Evolutionary conservation across 2,113 vertebrate species (phyloP).

Genomic region (Xyrauchen texanus): DNA sequence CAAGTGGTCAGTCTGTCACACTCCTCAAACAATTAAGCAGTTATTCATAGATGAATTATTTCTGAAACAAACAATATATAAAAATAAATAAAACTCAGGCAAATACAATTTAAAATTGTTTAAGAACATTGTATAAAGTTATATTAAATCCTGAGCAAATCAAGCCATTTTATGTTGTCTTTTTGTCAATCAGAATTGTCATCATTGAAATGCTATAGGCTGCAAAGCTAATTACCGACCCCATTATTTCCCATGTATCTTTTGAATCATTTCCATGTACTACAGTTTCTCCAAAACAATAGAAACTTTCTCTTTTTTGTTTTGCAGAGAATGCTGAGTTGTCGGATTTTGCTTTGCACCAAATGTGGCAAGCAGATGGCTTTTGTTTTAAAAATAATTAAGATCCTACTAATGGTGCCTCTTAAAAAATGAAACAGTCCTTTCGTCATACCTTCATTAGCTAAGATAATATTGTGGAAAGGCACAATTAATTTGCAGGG

Average conservation of each 20-base stretch:
- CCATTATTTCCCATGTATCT: slow-evolving; percentile 81
- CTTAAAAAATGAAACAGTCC: slow-evolving; percentile 68
- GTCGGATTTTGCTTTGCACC: slow-evolving; percentile 68
- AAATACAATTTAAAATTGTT: too few relatives aligned
- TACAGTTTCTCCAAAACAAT: slow-evolving; percentile 77
- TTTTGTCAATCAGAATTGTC: slow-evolving; percentile 57
- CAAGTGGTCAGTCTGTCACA: background rate
- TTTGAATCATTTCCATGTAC: slow-evolving; percentile 80
- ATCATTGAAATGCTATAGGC: slow-evolving; percentile 63
- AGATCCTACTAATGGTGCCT: slow-evolving; percentile 77
- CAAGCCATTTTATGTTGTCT: background rate
- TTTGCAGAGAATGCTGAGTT: slow-evolving; percentile 75
- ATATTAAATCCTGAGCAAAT: too few relatives aligned
- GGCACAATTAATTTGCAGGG: slow-evolving; percentile 77
- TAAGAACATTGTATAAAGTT: too few relatives aligned
- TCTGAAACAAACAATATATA: too few relatives aligned
- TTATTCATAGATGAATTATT: background rate
- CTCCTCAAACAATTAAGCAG: background rate
- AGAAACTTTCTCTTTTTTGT: slow-evolving; percentile 77
- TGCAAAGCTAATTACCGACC: slow-evolving; percentile 73
- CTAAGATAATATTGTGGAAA: slow-evolving; percentile 81
- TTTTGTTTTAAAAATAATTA: slow-evolving; percentile 83
- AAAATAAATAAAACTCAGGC: too few relatives aligned
- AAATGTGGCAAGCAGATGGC: slow-evolving; percentile 67
- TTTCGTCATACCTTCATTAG: slow-evolving; percentile 78